Evolutionary conservation across 2,888 invertebrate species (phyloP), one percentile per base, ranked within the genome.

Genomic region (Epinotia brunnichana): DNA sequence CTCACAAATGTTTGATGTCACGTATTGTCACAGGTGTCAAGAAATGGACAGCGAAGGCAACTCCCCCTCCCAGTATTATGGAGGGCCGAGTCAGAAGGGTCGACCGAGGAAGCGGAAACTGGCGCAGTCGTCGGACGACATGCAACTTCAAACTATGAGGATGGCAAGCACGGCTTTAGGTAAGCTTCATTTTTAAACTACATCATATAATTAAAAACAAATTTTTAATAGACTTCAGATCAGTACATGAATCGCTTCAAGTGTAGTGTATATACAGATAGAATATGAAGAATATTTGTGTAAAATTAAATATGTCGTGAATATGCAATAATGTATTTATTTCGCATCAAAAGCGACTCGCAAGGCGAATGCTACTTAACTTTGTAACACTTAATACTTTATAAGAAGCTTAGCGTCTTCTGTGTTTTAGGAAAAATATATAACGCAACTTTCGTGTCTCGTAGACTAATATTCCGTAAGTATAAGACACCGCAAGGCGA

Each of bases 81-180:
- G 94, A 7, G 94, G 94, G 2, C 92, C 95, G 2, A 95, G 94
- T 64, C 95, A 95, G 76, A 97, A 97, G 89, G 97, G 97, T 0
- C 91, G 97, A 29, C 97, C 97, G 0, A 92, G 97, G 79, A 97
- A 97, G 87, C 92, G 97, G 83, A 97, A 97, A 86, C 84, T 95
- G n/a, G 85, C 90, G 11, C 94, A 94, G 0, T 92, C 94, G 7
- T 94, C 92, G 10, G 95, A 95, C 62, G 95, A 95, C 75, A 89
- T 96, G 80, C 95, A 95, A 73, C 94, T 95, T 7, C 93, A 93
- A 78, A 95, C 94, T 0, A 95, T 96, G 95, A 94, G 96, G 82
- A 95, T 96, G 92, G 95, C 95, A 29, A 95, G 95, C 76, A 94
- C 95, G 13, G 95, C 96, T 53, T 86, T 96, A 83, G 96, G 96